Evolutionary conservation across 2,888 invertebrate species (phyloP), one percentile per base, ranked within the genome.

Genomic region (Pseudococcus viburni): DNA sequence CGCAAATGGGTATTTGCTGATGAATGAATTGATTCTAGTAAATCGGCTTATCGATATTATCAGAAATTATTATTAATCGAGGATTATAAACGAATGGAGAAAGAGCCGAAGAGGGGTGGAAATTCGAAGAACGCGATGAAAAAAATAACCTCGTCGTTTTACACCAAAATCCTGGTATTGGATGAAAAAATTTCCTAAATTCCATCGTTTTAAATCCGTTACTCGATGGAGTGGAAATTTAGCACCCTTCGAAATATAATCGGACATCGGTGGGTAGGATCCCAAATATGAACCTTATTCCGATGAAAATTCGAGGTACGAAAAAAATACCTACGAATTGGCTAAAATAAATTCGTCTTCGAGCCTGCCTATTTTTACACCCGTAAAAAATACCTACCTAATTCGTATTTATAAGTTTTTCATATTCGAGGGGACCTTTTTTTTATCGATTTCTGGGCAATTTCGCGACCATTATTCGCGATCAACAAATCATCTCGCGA

Each of bases 31-130:
- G 80, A 80, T 73, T 15, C 2, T 0, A n/a, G n/a, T 42, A 80
- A 80, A 80, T 80, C 80, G 80, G 80, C 42, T 80, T 80, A 80
- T 80, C 42, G 80, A 42, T 80, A 80, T 42, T 80, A 42, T 42
- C 26, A 80, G 80, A 80, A 80, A 80, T 80, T 80, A 39, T 80
- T 19, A 80, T n/a, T 80, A 80, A 80, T 80, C 42, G 42, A 46
- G 80, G 80, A 42, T 80, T 80, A 80, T 42, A 80, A 42, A 42
- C 17, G 46, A 73, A 12, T 73, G 59, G 7, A 59, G 59, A 59
- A 19, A 22, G 33, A 73, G 6, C 6, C 73, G n/a, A 12, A 33
- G 33, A 59, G 26, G 3, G 26, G 26, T 33, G 26, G 26, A 33
- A 33, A 33, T 33, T 3, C 26, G 26, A 33, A 33, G 26, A 33